Base-by-base conservation (phyloP, 2,888 invertebrate species). In the Phyllotreta striolata region DNA sequence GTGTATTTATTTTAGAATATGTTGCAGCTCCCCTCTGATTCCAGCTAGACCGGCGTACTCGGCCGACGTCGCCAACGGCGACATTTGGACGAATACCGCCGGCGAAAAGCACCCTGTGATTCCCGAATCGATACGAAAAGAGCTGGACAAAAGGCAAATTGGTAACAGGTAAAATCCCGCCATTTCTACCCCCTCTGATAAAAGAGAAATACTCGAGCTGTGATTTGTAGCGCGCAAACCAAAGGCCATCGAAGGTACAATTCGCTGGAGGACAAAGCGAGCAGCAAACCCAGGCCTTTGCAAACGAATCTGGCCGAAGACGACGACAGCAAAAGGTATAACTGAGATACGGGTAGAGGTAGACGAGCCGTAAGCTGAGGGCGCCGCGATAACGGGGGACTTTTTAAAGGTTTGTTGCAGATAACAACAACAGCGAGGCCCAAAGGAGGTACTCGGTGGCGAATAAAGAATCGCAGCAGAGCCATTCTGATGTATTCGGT, bases 11-110 rank as follows among this genome's bases (percentile, higher is more conserved):
- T 69, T 66, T 84, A 92, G 92, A 71, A 92, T 91, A 46, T 93
- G 92, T 82, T 88, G 91, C 71, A 88, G 93, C 68, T 93, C 93
- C 0, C 93, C 93, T 1, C 87, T 93, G 73, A 91, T 93, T 76
- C 89, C 91, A 41, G 90, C 91, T 12, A 84, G 91, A 51, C 88
- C 92, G 10, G 87, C 91, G 0, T 87, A 91, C 76, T 89, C 91
- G 0, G 88, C 89, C 0, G 84, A 77, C 52, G 68, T 72, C 10
- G 62, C 77, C 38, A 77, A 74, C 65, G 72, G 73, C 37, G 87
- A 89, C 78, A 87, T 92, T 72, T 92, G 92, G 92, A 91, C 88
- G 55, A 91, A 91, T 80, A 88, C 90, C 0, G 72, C 79, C 73
- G 60, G 79, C 73, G 73, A 79, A 82, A 63, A 79, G 81, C 62